Evolutionary conservation across 92 coral and sea anemone genomes (phyloP).

Genomic region (Epizoanthus rinbou): DNA sequence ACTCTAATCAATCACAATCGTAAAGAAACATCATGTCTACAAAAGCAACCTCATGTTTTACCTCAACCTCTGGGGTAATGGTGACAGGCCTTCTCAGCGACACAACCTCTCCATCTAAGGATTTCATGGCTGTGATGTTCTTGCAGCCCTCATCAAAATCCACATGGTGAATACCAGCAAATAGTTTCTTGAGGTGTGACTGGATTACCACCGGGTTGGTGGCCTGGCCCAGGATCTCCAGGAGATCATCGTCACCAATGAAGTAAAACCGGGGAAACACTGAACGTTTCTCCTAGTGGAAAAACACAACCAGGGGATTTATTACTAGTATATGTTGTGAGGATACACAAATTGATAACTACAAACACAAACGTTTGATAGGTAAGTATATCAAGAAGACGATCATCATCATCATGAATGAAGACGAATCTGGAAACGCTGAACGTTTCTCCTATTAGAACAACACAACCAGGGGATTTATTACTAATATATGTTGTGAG

Average conservation of each 20-base stretch:
- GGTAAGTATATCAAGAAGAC: too few species aligned
- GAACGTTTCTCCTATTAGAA: conserved; percentile 88
- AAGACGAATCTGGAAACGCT: too few species aligned
- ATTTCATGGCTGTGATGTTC: conserved; percentile 92
- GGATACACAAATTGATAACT: too few species aligned
- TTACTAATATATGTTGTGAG: too few species aligned
- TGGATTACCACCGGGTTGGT: conserved; percentile 96
- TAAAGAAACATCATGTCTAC: too few species aligned
- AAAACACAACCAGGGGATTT: not conserved
- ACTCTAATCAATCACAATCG: too few species aligned
- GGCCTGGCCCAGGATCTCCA: conserved; percentile 97
- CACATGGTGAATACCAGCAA: conserved; percentile 96
- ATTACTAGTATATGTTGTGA: too few species aligned
- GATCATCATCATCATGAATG: too few species aligned
- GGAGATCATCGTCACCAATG: conserved; percentile 91
- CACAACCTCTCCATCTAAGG: conserved; percentile 92
- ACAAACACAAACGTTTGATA: not conserved
- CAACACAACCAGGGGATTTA: not conserved
- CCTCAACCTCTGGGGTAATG: conserved; percentile 98
- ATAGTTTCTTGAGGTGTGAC: conserved; percentile 94
- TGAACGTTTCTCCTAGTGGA: conserved; percentile 88
- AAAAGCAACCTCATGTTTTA: conserved; percentile 22
- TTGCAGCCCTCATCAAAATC: conserved; percentile 93
- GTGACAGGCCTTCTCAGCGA: conserved; percentile 85
- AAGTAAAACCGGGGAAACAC: conserved; percentile 96